Evolutionary conservation across 1,140 invertebrate species (phyloP), one percentile per base, ranked within the genome.

Genomic region (Triops longicaudatus): DNA sequence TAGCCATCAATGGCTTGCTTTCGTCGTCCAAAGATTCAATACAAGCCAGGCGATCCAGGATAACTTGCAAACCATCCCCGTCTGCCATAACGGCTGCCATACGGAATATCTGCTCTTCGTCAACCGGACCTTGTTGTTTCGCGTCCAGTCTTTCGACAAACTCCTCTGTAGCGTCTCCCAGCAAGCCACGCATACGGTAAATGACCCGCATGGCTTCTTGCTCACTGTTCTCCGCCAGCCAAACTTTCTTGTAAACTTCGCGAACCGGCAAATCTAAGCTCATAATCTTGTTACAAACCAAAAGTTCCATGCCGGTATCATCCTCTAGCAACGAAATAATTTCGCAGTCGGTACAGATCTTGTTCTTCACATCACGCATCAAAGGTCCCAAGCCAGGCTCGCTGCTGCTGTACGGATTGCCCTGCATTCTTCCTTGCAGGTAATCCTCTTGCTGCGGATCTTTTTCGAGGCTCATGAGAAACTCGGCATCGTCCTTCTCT

Each of bases 211-310:
- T 99, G 0, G 95, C 92, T 82, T 97, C 95, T 50, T 91, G 90
- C 77, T 95, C 92, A 6, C 91, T 92, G 43, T 92, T 92, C 79
- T 94, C 93, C 11, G 91, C 88, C 10, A 95, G 86, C 95, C 96
- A 98, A 28, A 90, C 83, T 81, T 88, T 88, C 81, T 87, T 87
- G 17, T 74, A 71, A 26, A 95, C 94, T 81, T 98, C 96, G 84
- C 95, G 96, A 0, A 99, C 96, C 0, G 94, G 93, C 74, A 99
- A 85, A 86, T 99, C 97, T 0, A 99, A 86, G 78, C 93, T 96
- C 81, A 99, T 98, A 75, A 99, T 99, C 86, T 98, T 98, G 84
- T 98, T 98, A 82, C 96, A 96, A 0, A 99, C 97, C n/a, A 99
- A 87, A 75, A 99, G 86, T 84, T 99, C 97, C 96, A 99, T 98